Percentiles rank a stretch among this genome's conserved stretches.
These are phyloP conservation scores for Zaprionus obscuricornis DNA, from an alignment of 2,888 invertebrate genomes.

Conservation along the genomic window DNA sequence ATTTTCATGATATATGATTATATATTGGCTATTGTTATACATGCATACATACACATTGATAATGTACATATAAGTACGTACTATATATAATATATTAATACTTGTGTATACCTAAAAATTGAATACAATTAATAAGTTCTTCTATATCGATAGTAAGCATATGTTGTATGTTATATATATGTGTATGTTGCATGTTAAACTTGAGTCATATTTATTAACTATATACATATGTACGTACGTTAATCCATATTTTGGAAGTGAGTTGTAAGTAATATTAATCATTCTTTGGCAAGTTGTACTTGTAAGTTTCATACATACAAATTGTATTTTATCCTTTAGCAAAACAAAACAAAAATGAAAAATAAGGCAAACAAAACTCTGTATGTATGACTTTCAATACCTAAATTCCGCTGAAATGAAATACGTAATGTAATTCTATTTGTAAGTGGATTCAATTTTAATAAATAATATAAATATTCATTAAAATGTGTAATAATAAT, in stretches of 20 bases:
- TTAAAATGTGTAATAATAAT: conserved; percentile 64
- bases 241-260: conserved; percentile 13
- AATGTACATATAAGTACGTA: conserved; percentile 21
- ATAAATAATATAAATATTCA: conserved; percentile 63
- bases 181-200: conserved; percentile 16
- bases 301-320: conserved; percentile 44
- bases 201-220: conserved; percentile 11
- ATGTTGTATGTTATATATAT: conserved; percentile 2
- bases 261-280: conserved; percentile 22
- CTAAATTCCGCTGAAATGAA: conserved; percentile 40
- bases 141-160: no score
- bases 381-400: conserved; percentile 46
- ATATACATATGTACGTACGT: conserved; percentile 25
- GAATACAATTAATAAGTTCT: conserved; percentile 17
- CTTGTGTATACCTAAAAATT: not conserved
- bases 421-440: conserved; percentile 57
- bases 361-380: conserved; percentile 23
- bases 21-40: conserved; percentile 7
- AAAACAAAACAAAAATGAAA: no score
- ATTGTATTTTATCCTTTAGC: conserved; percentile 39
- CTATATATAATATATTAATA: conserved; percentile 12
- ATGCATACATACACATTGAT: conserved; percentile 22
- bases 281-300: conserved; percentile 54
- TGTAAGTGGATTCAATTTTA: conserved; percentile 63
- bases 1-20: no score